A percentile compares a stretch with the other conserved stretches of the same genome.
Evolutionary conservation across 2,888 invertebrate genomes (phyloP).

Genomic region (Gandaritis pyraliata): DNA sequence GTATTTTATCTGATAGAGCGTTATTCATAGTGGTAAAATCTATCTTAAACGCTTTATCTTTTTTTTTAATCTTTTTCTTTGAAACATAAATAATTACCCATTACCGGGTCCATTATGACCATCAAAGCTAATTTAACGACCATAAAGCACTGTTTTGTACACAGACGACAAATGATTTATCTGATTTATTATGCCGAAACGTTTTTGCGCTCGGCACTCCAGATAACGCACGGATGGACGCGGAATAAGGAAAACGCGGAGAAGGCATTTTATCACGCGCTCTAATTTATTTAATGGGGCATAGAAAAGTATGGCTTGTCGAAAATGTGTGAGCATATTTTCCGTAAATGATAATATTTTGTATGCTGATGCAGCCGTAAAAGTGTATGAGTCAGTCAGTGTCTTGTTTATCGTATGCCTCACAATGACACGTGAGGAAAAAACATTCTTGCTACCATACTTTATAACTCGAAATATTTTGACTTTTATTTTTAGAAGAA

Average conservation of each 20-base stretch:
- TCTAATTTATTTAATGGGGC: slow-evolving; percentile 42
- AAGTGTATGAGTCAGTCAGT: slow-evolving; percentile 4
- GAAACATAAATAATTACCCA: no score
- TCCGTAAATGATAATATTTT: slow-evolving; percentile 15
- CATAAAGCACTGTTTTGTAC: slow-evolving; percentile 54
- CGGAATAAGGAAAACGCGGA: slow-evolving; percentile 46
- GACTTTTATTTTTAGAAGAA: background rate
- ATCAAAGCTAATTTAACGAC: slow-evolving; percentile 53
- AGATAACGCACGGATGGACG: slow-evolving; percentile 62
- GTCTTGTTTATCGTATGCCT: background rate
- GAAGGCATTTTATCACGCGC: slow-evolving; percentile 43
- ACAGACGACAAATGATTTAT: slow-evolving; percentile 60
- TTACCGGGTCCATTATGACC: slow-evolving; percentile 35
- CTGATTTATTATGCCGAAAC: slow-evolving; percentile 62
- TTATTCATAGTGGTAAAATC: no score
- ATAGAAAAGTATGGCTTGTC: slow-evolving; percentile 37
- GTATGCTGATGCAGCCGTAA: slow-evolving; percentile 19
- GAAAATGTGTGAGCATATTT: slow-evolving; percentile 19
- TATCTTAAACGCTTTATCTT: no score
- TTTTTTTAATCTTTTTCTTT: no score
- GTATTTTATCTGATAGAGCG: no score
- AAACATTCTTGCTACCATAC: no score
- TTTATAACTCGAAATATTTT: background rate
- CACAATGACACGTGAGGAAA: no score
- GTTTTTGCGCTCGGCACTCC: slow-evolving; percentile 45